Evolutionary conservation across 2,113 vertebrate genomes (phyloP), one percentile per base, ranked within the genome.

Genomic region (Dolichallabes microphthalmus): DNA sequence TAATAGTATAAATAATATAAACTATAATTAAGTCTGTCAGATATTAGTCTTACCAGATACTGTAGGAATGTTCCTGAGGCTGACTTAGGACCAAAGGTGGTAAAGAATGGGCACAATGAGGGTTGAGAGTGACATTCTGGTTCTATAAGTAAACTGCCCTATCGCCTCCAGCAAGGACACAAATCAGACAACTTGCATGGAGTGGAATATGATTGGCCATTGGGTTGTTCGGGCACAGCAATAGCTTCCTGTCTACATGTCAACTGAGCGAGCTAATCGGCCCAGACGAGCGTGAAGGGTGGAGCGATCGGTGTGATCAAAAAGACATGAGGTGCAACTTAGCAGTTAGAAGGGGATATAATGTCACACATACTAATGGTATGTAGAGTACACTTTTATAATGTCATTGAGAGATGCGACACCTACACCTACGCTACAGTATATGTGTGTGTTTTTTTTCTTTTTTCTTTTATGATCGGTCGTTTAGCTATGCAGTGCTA

Each of bases 221-320:
- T 74, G 80, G 85, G 27, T 82, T 83, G 60, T 83, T 84, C 80
- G 81, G 66, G 57, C 32, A 77, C 60, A 85, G 73, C 78, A 82
- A 76, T 83, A 52, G 78, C 85, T 86, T 57, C 73, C 83, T 71
- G 55, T 76, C 71, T 32, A 81, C 77, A 86, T 64, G 60, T 90
- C 90, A 9, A 61, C 74, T 3, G 19, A 79, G 88, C 86, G 90
- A 92, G 93, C 88, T 93, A 92, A 96, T 94, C 7, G 83, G 90
- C 91, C 92, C 92, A 91, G 94, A 95, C 92, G 86, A 90, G 93
- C 93, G 88, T 94, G 92, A 95, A 95, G 93, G 92, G 91, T 90
- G 94, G 86, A 82, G 63, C 58, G 0, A 91, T 79, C 79, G 86
- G 71, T 88, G 88, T 87, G 85, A 66, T 50, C 27, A 88, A 83